phyloP scores from a whole-genome alignment of 1,140 invertebrate species.

The Mesaphorura yosii region DNA sequence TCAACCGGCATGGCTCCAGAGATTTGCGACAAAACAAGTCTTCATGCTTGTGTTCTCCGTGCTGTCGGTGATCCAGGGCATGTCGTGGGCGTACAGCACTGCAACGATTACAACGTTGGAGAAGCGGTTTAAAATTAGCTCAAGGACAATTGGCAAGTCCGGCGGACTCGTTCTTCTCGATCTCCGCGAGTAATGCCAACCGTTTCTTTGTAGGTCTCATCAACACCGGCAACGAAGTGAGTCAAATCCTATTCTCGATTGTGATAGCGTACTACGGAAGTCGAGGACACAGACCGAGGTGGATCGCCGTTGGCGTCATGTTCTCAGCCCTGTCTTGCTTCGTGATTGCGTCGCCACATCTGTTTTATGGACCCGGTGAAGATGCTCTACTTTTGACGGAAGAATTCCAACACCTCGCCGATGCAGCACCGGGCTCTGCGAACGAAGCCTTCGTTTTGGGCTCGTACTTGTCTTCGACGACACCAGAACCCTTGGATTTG shows the following conservation, averaged over 20 bases:
- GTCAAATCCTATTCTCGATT: conserved; percentile 49
- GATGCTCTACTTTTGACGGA: conserved; percentile 41
- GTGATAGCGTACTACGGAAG: conserved; percentile 50
- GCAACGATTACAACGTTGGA: conserved; percentile 94
- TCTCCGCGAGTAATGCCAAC: neutral
- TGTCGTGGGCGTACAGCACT: conserved; percentile 91
- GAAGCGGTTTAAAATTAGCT: conserved; percentile 90
- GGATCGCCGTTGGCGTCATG: conserved; percentile 30
- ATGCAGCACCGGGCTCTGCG: no score
- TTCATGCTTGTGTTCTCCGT: conserved; percentile 74
- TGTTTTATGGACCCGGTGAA: conserved; percentile 51
- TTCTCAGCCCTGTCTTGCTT: conserved; percentile 44
- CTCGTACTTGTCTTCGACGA: no score
- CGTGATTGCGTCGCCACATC: conserved; percentile 52
- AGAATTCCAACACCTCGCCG: conserved; percentile 24
- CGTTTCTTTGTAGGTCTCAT: conserved; percentile 44
- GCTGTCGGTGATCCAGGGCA: conserved; percentile 63
- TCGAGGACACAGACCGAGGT: conserved; percentile 43
- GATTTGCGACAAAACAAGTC: conserved; percentile 73
- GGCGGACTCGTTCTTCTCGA: neutral
- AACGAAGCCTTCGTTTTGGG: no score
- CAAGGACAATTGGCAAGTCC: conserved; percentile 65
- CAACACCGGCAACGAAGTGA: conserved; percentile 57
- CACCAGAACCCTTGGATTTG: no score
- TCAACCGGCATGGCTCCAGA: conserved; percentile 55